phyloP scores from a whole-genome alignment of 2,888 invertebrate species.

The Hypercompe scribonia region DNA sequence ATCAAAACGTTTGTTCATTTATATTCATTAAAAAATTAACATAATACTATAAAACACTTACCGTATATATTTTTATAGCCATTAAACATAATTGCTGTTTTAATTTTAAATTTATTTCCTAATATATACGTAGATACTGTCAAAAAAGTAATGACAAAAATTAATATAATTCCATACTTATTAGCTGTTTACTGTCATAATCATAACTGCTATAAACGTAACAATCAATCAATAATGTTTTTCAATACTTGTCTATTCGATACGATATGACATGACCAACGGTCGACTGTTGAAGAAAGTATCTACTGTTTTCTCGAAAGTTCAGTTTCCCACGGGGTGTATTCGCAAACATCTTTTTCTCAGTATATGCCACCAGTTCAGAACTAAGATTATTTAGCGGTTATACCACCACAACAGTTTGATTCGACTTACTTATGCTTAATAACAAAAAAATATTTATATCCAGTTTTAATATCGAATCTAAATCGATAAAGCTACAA shows the following conservation, averaged over 20 bases:
- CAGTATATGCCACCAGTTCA: not conserved
- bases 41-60: not conserved
- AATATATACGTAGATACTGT: not conserved
- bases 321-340: not conserved
- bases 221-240: not conserved
- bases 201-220: too few species aligned
- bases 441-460: not conserved
- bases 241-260: not conserved
- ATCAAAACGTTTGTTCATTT: not conserved
- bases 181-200: not conserved
- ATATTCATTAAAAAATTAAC: not conserved
- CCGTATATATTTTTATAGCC: not conserved
- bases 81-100: not conserved
- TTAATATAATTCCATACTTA: not conserved
- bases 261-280: not conserved
- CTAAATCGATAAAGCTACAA: not conserved
- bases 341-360: not conserved
- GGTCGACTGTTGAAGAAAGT: not conserved
- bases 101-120: not conserved
- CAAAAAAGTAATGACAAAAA: not conserved
- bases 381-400: not conserved
- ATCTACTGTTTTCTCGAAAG: not conserved
- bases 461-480: not conserved
- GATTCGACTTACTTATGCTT: too few species aligned
- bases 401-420: too few species aligned